Base-by-base conservation (phyloP, 2,888 invertebrate genomes). In the Calliopum simillimum region DNA sequence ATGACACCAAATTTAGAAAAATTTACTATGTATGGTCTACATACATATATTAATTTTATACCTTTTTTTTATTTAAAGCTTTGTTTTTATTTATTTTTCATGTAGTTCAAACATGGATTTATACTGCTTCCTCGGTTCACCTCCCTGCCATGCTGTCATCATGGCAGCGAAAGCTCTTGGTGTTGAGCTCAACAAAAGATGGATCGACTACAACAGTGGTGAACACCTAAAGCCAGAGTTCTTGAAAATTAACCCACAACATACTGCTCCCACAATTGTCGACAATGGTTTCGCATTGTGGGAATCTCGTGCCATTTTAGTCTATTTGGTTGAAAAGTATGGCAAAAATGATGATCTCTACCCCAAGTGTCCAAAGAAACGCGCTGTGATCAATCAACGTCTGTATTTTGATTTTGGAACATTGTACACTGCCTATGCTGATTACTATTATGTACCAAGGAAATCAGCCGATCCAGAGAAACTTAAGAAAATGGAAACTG, bases 241-340 rank as follows among this genome's bases (percentile, higher is more conserved):
- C 79, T 0, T 93, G 53, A 91, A 92, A 88, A 85, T 94, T 55
- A 95, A 94, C 84, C 94, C 94, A 0, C 94, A 95, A 86, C 95
- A 95, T 84, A 91, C 91, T 47, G 89, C 96, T 72, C 96, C 96
- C 11, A 94, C 94, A 0, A 85, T 96, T 69, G 91, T 93, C 73
- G 96, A 96, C 86, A 91, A 93, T 79, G 95, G 94, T 0, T 92
- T 95, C 81, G 86, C 89, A 11, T 85, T 97, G 71, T 93, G 92
- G 90, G 96, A 97, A 87, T 95, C 95, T 62, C 92, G 95, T 56
- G 93, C 94, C 74, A 95, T 96, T 82, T 89, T 92, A 84, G 88
- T 90, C 1, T 96, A 96, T 86, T 88, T 96, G 81, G 92, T 89
- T 44, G 92, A 91, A 86, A 92, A 93, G 80, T 95, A 95, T 83